These are phyloP conservation scores for Drosophila lutescens DNA, from an alignment of 2,888 invertebrate species.

Conservation along the genomic window DNA sequence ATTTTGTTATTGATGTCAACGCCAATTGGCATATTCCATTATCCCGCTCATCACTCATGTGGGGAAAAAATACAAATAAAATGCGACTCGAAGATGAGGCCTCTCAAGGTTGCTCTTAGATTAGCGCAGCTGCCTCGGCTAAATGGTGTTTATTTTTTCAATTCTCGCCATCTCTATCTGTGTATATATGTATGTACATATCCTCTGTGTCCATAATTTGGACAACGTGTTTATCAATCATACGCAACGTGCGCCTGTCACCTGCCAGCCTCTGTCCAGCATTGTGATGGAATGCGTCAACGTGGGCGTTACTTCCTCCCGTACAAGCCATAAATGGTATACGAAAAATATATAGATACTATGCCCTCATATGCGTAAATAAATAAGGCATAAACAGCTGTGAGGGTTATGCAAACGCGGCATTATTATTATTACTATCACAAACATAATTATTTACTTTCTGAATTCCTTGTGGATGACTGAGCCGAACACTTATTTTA, in stretches of 20 bases:
- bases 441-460: slow-evolving; percentile 20
- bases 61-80: slow-evolving; percentile 30
- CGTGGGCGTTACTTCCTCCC: slow-evolving; percentile 59
- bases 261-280: slow-evolving; percentile 45
- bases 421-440: slow-evolving; percentile 7
- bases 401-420: slow-evolving; percentile 27
- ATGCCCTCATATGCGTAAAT: slow-evolving; percentile 37
- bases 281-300: slow-evolving; percentile 51
- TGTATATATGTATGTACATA: neutral
- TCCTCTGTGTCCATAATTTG: slow-evolving; percentile 47
- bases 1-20: slow-evolving; percentile 58
- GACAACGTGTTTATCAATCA: slow-evolving; percentile 75
- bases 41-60: slow-evolving; percentile 73
- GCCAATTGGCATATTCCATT: slow-evolving; percentile 75
- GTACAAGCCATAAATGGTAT: slow-evolving; percentile 31
- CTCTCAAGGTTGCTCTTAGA: slow-evolving; percentile 45
- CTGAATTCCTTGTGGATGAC: slow-evolving; percentile 27
- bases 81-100: slow-evolving; percentile 45
- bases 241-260: slow-evolving; percentile 70
- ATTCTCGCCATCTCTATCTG: slow-evolving; percentile 27
- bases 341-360: slow-evolving; percentile 1
- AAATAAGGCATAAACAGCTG: slow-evolving; percentile 37
- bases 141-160: slow-evolving; percentile 40
- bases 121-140: slow-evolving; percentile 44
- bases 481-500: neutral